A percentile compares a stretch with the other conserved stretches of the same genome.
Evolutionary conservation across 2,113 vertebrate species (phyloP).

Genomic region (Arenaria interpres): DNA sequence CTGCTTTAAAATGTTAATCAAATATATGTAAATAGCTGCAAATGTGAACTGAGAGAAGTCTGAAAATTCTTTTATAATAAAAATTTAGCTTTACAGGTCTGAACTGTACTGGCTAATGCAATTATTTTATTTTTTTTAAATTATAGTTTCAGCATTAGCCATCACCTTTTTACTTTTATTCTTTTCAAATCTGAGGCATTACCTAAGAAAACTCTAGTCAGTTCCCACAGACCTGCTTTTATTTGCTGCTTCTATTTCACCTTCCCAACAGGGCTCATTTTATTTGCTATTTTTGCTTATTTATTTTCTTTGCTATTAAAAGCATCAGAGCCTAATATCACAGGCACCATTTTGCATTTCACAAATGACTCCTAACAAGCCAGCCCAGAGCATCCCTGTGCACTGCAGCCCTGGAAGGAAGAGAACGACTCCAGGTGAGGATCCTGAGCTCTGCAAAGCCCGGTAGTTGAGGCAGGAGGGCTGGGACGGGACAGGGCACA

Average conservation of each 20-base stretch:
- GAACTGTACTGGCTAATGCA: constrained; percentile 22
- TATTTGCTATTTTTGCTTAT: not conserved
- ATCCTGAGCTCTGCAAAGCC: not conserved
- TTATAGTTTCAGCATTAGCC: not conserved
- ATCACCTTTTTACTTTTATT: not conserved
- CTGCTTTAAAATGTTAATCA: constrained; percentile 72
- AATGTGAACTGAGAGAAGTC: constrained; percentile 54
- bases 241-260: not conserved
- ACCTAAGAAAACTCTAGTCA: not conserved
- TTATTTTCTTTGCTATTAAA: not conserved
- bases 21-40: constrained; percentile 68
- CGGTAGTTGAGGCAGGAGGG: not conserved
- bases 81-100: constrained; percentile 47
- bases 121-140: not conserved
- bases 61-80: constrained; percentile 63
- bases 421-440: not conserved
- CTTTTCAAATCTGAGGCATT: not conserved
- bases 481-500: not conserved
- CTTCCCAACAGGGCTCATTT: not conserved
- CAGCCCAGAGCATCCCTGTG: not conserved
- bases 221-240: not conserved
- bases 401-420: not conserved
- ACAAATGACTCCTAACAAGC: not conserved
- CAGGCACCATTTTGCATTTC: constrained; percentile 31
- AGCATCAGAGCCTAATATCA: not conserved